A percentile compares a stretch with the other conserved stretches of the same genome.
phyloP scores from a whole-genome alignment of 2,888 invertebrate species.

The Germaria angustata region DNA sequence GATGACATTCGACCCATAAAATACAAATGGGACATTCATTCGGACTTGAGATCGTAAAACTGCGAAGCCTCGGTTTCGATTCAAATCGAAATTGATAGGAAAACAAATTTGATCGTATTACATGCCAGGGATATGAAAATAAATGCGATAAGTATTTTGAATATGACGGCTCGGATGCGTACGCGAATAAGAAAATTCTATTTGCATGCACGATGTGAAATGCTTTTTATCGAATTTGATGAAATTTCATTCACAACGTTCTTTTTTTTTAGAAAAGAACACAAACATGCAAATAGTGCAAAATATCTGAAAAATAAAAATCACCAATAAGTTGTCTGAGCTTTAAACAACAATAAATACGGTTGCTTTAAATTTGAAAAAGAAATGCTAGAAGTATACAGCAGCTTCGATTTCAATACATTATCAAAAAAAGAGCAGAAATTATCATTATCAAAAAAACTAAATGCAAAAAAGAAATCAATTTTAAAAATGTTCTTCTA shows the following conservation, averaged over 20 bases:
- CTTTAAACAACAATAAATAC: too few species aligned
- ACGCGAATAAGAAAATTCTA: constrained; percentile 72
- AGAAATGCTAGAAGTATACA: too few species aligned
- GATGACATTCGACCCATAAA: constrained; percentile 71
- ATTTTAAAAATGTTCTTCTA: not conserved
- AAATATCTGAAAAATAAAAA: too few species aligned
- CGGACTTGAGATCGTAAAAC: constrained; percentile 70
- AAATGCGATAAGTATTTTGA: constrained; percentile 72
- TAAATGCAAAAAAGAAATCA: too few species aligned
- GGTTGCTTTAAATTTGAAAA: too few species aligned
- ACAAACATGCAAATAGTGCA: too few species aligned
- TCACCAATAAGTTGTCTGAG: too few species aligned
- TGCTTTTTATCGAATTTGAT: constrained; percentile 78
- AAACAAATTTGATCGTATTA: constrained; percentile 75
- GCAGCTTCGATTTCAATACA: too few species aligned
- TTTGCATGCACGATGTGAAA: constrained; percentile 77
- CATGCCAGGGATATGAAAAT: constrained; percentile 74
- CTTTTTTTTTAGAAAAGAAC: too few species aligned
- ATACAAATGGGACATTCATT: constrained; percentile 73
- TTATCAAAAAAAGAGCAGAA: too few species aligned
- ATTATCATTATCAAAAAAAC: too few species aligned
- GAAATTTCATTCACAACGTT: constrained; percentile 75
- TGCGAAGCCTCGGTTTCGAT: constrained; percentile 75
- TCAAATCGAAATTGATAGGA: constrained; percentile 71
- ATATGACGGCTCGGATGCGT: constrained; percentile 76